These are phyloP conservation scores for Penaeus monodon DNA, from an alignment of 2,888 invertebrate genomes.

Conservation along the genomic window DNA sequence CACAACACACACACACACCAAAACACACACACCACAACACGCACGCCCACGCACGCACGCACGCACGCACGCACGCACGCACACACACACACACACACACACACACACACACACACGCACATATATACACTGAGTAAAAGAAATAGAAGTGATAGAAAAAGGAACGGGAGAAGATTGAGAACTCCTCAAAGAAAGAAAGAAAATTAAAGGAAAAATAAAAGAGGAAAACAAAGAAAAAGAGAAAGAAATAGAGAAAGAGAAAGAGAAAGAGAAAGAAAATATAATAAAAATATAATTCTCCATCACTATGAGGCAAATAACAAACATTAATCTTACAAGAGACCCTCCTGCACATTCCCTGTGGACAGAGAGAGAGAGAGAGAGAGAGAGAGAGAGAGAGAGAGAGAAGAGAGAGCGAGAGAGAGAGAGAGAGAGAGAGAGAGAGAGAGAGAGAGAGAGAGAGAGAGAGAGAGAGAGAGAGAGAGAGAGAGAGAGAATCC, in stretches of 20 bases:
- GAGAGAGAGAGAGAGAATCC: too few relatives aligned
- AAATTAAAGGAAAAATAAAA: background rate
- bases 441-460: too few relatives aligned
- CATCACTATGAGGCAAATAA: too few relatives aligned
- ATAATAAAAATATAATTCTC: background rate
- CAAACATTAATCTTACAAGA: too few relatives aligned
- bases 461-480: too few relatives aligned
- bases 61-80: background rate
- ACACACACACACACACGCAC: background rate
- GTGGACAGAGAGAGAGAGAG: too few relatives aligned
- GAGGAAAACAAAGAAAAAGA: background rate
- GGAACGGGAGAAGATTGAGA: background rate
- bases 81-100: slow-evolving; percentile 8
- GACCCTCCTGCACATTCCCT: too few relatives aligned
- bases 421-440: too few relatives aligned
- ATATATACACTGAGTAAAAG: background rate
- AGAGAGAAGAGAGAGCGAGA: too few relatives aligned
- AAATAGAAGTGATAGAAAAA: background rate
- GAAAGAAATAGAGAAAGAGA: slow-evolving; percentile 19
- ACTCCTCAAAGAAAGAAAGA: too few relatives aligned
- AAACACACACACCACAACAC: background rate
- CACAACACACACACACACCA: background rate
- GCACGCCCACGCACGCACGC: background rate
- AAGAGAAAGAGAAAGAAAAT: background rate
- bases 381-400: too few relatives aligned